Conservation (phyloP, 2,113 vertebrate species). For the Crotalus viridis region DNA sequence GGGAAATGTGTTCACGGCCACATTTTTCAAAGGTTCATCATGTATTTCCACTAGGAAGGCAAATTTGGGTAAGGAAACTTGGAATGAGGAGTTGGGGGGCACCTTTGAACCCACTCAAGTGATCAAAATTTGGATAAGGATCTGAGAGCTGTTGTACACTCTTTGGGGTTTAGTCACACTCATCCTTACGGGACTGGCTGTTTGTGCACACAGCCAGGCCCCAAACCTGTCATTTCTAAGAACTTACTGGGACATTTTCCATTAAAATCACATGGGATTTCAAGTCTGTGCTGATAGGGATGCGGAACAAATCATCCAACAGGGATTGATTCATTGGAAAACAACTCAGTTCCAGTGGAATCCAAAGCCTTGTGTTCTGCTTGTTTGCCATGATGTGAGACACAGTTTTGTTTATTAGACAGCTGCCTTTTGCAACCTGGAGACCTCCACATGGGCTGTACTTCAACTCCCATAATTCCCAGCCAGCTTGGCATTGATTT, state of each 20-base stretch:
- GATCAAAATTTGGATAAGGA: not conserved
- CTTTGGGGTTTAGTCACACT: not conserved
- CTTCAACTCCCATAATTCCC: not conserved
- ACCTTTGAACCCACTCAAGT: not conserved
- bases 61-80: not conserved
- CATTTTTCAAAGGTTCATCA: not conserved
- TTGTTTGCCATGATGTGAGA: not conserved
- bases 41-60: not conserved
- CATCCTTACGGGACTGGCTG: too few species aligned
- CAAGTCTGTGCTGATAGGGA: not conserved
- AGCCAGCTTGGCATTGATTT: not conserved
- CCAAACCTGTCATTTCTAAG: not conserved
- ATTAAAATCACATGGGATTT: not conserved
- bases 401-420: not conserved
- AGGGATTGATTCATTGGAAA: not conserved
- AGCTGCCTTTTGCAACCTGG: not conserved
- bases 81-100: not conserved
- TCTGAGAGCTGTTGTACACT: not conserved
- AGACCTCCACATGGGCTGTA: not conserved
- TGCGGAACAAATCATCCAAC: not conserved
- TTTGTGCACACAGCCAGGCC: not conserved
- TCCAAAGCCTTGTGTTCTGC: not conserved
- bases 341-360: not conserved
- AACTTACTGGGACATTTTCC: not conserved
- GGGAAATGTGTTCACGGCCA: not conserved